Evolutionary conservation across 2,888 invertebrate species (phyloP).

Genomic region (Nomada hirtipes): DNA sequence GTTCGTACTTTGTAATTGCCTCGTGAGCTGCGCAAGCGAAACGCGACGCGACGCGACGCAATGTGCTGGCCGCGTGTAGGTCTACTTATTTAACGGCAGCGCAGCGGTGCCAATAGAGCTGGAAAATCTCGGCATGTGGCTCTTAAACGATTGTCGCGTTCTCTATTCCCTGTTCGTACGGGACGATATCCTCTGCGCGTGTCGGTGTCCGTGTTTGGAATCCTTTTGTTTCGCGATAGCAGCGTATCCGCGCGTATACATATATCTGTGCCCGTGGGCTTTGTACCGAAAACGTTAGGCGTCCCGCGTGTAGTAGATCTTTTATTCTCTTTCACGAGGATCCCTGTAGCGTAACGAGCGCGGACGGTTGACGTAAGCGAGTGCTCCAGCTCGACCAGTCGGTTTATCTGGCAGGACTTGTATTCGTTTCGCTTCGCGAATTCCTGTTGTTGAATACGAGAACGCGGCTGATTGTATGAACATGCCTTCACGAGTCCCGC

Average conservation of each 20-base stretch:
- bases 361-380: slow-evolving; percentile 41
- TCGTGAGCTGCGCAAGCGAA: slow-evolving; percentile 42
- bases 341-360: slow-evolving; percentile 41
- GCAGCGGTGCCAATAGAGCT: background rate
- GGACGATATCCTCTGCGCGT: background rate
- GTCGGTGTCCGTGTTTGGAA: slow-evolving; percentile 6
- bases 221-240: slow-evolving; percentile 41
- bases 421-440: slow-evolving; percentile 19
- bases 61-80: background rate
- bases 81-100: slow-evolving; percentile 22
- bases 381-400: background rate
- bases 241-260: slow-evolving; percentile 7
- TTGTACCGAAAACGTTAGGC: slow-evolving; percentile 62
- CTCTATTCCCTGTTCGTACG: background rate
- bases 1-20: background rate
- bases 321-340: slow-evolving; percentile 58
- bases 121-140: background rate
- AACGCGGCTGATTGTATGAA: slow-evolving; percentile 15
- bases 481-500: slow-evolving; percentile 16
- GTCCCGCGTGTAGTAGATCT: slow-evolving; percentile 44
- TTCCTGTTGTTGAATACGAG: slow-evolving; percentile 12
- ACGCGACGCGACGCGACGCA: background rate
- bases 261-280: slow-evolving; percentile 43
- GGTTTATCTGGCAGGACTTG: slow-evolving; percentile 49
- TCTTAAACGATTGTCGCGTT: slow-evolving; percentile 12